Conservation (phyloP, 1,140 invertebrate species). For the Gerris buenoi region DNA sequence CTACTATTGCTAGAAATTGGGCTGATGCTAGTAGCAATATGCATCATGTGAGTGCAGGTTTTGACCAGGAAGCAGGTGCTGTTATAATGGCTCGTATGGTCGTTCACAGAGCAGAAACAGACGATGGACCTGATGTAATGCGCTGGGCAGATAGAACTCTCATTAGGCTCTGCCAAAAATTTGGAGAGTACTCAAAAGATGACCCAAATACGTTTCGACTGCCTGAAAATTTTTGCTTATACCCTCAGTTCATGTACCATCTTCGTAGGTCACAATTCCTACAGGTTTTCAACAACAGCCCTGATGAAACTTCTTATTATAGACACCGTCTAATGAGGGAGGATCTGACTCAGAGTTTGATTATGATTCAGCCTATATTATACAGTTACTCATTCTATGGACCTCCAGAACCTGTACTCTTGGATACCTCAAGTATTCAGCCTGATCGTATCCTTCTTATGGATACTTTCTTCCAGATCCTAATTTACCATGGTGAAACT, state of each 20-base stretch:
- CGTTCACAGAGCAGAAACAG: slow-evolving; percentile 86
- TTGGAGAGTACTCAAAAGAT: slow-evolving; percentile 95
- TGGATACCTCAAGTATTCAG: slow-evolving; percentile 95
- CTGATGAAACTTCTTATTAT: slow-evolving; percentile 99
- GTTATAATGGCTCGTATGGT: slow-evolving; percentile 94
- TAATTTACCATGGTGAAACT: slow-evolving; percentile 99
- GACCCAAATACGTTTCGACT: slow-evolving; percentile 92
- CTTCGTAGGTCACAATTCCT: slow-evolving; percentile 94
- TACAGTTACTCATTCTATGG: slow-evolving; percentile 98
- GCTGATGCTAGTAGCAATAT: slow-evolving; percentile 63
- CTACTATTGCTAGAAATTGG: slow-evolving; percentile 90
- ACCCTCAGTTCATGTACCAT: slow-evolving; percentile 99
- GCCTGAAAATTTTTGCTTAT: slow-evolving; percentile 90
- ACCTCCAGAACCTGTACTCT: slow-evolving; percentile 88
- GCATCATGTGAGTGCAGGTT: slow-evolving; percentile 75
- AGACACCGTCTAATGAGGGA: slow-evolving; percentile 94
- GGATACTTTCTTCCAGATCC: slow-evolving; percentile 99
- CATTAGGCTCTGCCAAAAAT: slow-evolving; percentile 96
- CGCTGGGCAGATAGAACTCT: slow-evolving; percentile 97
- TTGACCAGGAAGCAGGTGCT: slow-evolving; percentile 94
- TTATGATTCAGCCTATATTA: slow-evolving; percentile 98
- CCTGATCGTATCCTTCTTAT: slow-evolving; percentile 93
- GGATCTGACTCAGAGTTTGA: slow-evolving; percentile 90
- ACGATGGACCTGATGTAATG: slow-evolving; percentile 91
- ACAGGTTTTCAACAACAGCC: slow-evolving; percentile 99